phyloP scores from a whole-genome alignment of 1,140 invertebrate genomes.

The Cepaea nemoralis region DNA sequence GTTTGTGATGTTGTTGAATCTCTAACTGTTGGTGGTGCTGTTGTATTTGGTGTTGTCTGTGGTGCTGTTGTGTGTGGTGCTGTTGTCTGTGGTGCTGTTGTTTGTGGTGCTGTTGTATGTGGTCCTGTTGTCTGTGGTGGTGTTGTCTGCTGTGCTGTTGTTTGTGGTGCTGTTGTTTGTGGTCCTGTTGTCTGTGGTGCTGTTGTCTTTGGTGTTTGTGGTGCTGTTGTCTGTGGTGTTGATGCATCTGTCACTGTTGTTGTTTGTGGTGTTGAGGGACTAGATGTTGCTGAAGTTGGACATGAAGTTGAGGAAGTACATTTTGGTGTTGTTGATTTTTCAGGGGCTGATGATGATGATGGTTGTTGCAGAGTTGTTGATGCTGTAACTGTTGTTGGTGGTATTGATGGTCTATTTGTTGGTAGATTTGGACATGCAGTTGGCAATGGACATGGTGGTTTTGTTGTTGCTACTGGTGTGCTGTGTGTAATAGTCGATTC shows the following conservation, averaged over 20 bases:
- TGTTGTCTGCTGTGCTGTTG: too few species aligned
- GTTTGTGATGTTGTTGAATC: not conserved
- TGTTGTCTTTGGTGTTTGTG: constrained; percentile 21
- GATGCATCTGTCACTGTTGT: not conserved
- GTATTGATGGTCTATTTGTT: not conserved
- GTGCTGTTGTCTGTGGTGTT: constrained; percentile 24
- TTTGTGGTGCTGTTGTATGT: not conserved
- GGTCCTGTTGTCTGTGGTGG: not conserved
- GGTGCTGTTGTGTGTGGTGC: constrained; percentile 1
- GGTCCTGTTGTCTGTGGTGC: too few species aligned
- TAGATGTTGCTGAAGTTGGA: not conserved
- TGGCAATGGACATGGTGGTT: not conserved
- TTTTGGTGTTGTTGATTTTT: not conserved
- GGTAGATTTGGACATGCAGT: not conserved
- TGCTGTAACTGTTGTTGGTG: not conserved
- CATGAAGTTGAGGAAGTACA: not conserved
- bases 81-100: not conserved
- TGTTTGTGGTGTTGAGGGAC: not conserved
- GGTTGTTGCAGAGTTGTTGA: constrained; percentile 23
- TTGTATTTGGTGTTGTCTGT: constrained; percentile 21
- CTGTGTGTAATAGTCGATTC: too few species aligned
- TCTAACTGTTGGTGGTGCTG: constrained; percentile 26
- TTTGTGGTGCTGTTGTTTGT: too few species aligned
- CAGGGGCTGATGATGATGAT: constrained; percentile 21
- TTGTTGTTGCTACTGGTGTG: too few species aligned